phyloP scores from a whole-genome alignment of 2,888 invertebrate species.

The Agapetus fuscipes region DNA sequence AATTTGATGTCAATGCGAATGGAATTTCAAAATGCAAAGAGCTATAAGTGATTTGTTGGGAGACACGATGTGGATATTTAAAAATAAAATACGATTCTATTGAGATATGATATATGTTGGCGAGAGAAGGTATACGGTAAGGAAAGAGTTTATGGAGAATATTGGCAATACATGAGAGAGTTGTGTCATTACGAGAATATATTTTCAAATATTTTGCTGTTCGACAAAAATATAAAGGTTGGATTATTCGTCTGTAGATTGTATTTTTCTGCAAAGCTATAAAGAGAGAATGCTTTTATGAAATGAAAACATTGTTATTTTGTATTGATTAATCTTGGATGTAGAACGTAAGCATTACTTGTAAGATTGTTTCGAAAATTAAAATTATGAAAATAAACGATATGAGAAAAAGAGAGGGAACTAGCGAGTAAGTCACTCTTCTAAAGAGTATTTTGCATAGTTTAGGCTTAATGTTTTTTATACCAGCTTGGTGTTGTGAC shows the following conservation, averaged over 20 bases:
- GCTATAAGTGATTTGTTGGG: constrained; percentile 7
- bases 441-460: constrained; percentile 47
- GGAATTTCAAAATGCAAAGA: constrained; percentile 39
- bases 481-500: constrained; percentile 51
- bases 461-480: constrained; percentile 50
- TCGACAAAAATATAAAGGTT: no score
- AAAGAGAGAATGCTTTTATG: background rate
- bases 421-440: constrained; percentile 39
- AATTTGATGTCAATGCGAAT: constrained; percentile 35
- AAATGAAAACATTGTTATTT: constrained; percentile 15
- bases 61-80: constrained; percentile 12
- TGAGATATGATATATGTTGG: background rate
- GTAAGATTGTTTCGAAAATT: constrained; percentile 19
- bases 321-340: constrained; percentile 16
- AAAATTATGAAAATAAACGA: constrained; percentile 7
- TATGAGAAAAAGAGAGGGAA: constrained; percentile 16
- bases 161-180: constrained; percentile 7
- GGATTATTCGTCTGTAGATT: no score
- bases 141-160: constrained; percentile 3
- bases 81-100: background rate
- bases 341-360: constrained; percentile 12
- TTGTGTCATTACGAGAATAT: no score
- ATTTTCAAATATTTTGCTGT: no score
- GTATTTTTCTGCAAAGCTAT: background rate
- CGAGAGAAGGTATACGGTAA: background rate